A percentile compares a stretch with the other conserved stretches of the same genome.
Evolutionary conservation across 1,140 invertebrate species (phyloP).

Genomic region (Micrasema minimum): DNA sequence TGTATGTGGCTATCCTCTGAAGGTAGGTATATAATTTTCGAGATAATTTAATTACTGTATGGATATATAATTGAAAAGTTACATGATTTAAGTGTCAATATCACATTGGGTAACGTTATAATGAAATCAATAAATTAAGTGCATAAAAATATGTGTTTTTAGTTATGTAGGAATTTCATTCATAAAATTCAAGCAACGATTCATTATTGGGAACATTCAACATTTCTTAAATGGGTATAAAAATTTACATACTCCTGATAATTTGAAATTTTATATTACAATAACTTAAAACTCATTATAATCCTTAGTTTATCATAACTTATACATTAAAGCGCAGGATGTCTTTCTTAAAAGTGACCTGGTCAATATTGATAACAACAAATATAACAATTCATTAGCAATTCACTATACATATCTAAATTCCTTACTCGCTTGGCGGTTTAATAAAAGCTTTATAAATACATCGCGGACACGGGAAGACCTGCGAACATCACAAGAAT

Average conservation of each 20-base stretch:
- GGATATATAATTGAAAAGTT: no score
- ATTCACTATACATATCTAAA: not conserved
- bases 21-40: no score
- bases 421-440: not conserved
- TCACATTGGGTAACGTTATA: no score
- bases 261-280: constrained; percentile 21
- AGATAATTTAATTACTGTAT: no score
- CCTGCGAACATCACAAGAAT: no score
- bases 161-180: constrained; percentile 20
- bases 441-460: no score
- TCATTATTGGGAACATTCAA: constrained; percentile 22
- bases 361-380: constrained; percentile 1
- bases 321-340: constrained; percentile 11
- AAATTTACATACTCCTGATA: constrained; percentile 31
- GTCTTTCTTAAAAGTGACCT: constrained; percentile 23
- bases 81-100: no score
- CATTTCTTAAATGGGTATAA: constrained; percentile 31
- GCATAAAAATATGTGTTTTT: no score
- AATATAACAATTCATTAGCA: constrained; percentile 15
- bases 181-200: constrained; percentile 37
- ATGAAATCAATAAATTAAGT: no score
- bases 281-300: constrained; percentile 23
- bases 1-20: no score
- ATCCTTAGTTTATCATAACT: constrained; percentile 20
- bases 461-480: no score